Evolutionary conservation across 2,797 vertebrate genomes (phyloP), one percentile per base, ranked within the genome.

Genomic region (Tapirus indicus): DNA sequence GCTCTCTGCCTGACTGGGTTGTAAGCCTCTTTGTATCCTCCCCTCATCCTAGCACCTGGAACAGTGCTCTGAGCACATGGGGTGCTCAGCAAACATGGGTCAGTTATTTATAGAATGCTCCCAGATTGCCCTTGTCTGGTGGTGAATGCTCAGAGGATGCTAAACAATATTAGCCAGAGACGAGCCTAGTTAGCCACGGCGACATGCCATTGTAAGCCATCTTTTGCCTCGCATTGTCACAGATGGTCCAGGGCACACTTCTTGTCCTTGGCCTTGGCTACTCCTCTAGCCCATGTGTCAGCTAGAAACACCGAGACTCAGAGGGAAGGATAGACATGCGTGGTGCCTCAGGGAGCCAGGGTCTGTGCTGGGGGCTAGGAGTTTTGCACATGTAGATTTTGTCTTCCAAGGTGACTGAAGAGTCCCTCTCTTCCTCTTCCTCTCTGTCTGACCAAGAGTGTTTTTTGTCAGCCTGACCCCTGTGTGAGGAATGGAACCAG

Each of bases 131-230:
- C 71, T 83, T 12, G 1, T 72, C 38, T 32, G 72, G 25, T 13
- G 41, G 72, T 7, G 27, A 83, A 35, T 18, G 41, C 49, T 82
- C 32, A 7, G 64, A 8, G 54, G 60, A 52, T n/a, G 32, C 79
- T 66, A 16, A 52, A 5, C 6, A 6, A 18, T 16, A 1, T 20
- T 8, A 16, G n/a, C 52, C 0, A 0, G 64, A 79, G 74, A 23
- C 35, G 1, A 41, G 64, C 71, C 79, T 66, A 3, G n/a, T n/a
- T 54, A 52, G 29, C 27, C 20, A 0, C 0, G 14, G 13, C 0
- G 78, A 20, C 8, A 3, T 7, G 79, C 64, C 18, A 1, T 3
- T 1, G 0, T 2, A 3, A 68, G n/a, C 35, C 20, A 18, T 38
- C 78, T 49, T 29, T 54, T 16, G 21, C 29, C 77, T 88, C 13